These are phyloP conservation scores for Xenopus tropicalis DNA, from an alignment of 2,113 vertebrate species.

Conservation along the genomic window UCB_Xtro_10.0 CM004449.2:95313501-95314000, in stretches of 20 bases:
- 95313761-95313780: conserved; percentile 20
- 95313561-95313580: not conserved
- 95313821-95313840: conserved; percentile 42
- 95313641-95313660: not conserved
- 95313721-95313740: conserved; percentile 23
- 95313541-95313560: not conserved
- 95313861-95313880: conserved; percentile 38
- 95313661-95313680: not conserved
- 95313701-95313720: conserved; percentile 15
- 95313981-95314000: conserved; percentile 39
- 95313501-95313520: too few species aligned
- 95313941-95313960: conserved; percentile 38
- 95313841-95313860: conserved; percentile 44
- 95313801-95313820: conserved; percentile 44
- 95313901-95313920: conserved; percentile 40
- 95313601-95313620: not conserved
- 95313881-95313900: conserved; percentile 44
- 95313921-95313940: conserved; percentile 39
- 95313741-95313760: conserved; percentile 22
- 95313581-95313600: not conserved
- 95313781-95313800: conserved; percentile 38
- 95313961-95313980: conserved; percentile 43
- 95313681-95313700: conserved; percentile 6
- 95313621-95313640: not conserved
- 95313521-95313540: too few species aligned